phyloP scores from a whole-genome alignment of 2,888 invertebrate genomes.

The Lamellibrachia columna region DNA sequence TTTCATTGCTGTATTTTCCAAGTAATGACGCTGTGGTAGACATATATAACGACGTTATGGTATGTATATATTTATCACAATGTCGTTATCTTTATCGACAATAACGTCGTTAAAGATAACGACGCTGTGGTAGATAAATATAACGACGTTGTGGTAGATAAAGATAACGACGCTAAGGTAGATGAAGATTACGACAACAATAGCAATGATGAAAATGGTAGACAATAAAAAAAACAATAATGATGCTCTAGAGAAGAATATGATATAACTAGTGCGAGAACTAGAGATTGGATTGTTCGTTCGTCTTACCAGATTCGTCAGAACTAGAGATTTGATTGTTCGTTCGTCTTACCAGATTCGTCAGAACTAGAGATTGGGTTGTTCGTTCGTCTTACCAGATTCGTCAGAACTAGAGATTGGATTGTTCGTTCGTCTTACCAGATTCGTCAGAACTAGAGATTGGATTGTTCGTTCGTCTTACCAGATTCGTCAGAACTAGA shows the following conservation, averaged over 20 bases:
- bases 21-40: not conserved
- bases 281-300: not conserved
- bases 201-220: not conserved
- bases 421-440: not conserved
- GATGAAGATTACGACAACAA: not conserved
- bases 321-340: not conserved
- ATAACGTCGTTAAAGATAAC: not conserved
- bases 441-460: not conserved
- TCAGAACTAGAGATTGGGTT: not conserved
- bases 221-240: not conserved
- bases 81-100: too few species aligned
- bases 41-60: not conserved
- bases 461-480: too few species aligned
- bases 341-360: not conserved
- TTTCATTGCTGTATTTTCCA: conserved; percentile 1
- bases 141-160: not conserved
- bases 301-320: not conserved
- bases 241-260: not conserved
- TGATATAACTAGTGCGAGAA: not conserved
- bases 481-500: too few species aligned
- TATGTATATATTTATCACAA: too few species aligned
- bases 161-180: not conserved
- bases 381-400: not conserved
- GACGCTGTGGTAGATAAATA: not conserved
- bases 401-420: not conserved